Evolutionary conservation across 1,140 invertebrate genomes (phyloP).

Genomic region (Drosophila tani): DNA sequence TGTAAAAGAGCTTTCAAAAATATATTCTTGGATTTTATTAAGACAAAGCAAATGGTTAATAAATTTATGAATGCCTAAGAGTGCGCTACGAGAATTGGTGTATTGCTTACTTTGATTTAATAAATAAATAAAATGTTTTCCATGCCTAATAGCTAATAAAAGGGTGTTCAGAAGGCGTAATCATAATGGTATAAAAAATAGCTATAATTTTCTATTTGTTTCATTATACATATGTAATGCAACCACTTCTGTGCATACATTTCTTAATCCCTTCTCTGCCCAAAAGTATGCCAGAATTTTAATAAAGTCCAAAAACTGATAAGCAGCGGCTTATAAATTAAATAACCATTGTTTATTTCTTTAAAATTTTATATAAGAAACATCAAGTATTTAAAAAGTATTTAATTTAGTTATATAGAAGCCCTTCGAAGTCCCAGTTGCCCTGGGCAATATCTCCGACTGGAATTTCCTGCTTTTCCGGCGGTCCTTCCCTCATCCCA

Average conservation of each 20-base stretch:
- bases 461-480: conserved; percentile 54
- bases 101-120: too few relatives aligned
- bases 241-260: background rate
- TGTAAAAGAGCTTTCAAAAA: background rate
- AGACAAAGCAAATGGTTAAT: too few relatives aligned
- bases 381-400: background rate
- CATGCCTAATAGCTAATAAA: too few relatives aligned
- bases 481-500: conserved; percentile 10
- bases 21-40: background rate
- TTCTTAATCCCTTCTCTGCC: background rate
- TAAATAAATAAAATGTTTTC: too few relatives aligned
- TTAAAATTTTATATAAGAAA: background rate
- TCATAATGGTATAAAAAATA: too few relatives aligned
- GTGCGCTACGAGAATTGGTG: background rate
- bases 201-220: background rate
- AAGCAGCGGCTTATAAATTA: background rate
- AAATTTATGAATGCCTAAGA: background rate
- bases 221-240: background rate
- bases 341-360: background rate
- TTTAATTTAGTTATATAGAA: conserved; percentile 2
- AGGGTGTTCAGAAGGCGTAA: too few relatives aligned
- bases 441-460: conserved; percentile 61
- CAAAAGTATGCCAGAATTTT: background rate
- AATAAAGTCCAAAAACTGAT: background rate
- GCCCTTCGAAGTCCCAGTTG: conserved; percentile 1